Conservation (phyloP, 2,113 vertebrate species). For the Raja brachyura region DNA sequence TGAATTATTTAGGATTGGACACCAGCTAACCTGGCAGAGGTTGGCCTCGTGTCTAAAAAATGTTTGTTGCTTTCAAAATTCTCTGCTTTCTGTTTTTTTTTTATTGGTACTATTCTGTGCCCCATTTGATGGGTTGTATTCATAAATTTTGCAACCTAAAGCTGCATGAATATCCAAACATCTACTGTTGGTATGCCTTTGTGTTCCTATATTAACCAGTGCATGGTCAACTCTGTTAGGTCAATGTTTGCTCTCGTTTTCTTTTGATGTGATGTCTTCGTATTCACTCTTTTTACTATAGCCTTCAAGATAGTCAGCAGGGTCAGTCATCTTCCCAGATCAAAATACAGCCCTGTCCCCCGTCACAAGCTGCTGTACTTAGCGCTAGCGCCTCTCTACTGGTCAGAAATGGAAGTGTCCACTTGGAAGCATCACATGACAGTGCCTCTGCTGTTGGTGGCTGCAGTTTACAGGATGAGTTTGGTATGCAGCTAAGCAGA, state of each 20-base stretch:
- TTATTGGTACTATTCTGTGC: neutral
- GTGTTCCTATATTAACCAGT: neutral
- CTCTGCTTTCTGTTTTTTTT: slow-evolving; percentile 8
- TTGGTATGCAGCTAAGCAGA: slow-evolving; percentile 75
- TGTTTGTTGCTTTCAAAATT: neutral
- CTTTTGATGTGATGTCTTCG: slow-evolving; percentile 17
- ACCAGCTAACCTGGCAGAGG: neutral
- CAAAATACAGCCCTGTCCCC: slow-evolving; percentile 83
- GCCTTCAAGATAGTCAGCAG: slow-evolving; percentile 98
- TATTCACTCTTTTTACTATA: slow-evolving; percentile 60
- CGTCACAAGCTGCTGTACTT: slow-evolving; percentile 89
- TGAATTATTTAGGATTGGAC: neutral
- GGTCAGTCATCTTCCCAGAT: slow-evolving; percentile 80
- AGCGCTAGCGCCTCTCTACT: slow-evolving; percentile 93
- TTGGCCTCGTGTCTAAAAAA: neutral
- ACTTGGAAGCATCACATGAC: slow-evolving; percentile 91
- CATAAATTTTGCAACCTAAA: neutral
- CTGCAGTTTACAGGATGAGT: slow-evolving; percentile 91
- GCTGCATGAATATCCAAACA: neutral
- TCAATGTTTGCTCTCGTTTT: neutral
- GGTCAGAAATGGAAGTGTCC: slow-evolving; percentile 97
- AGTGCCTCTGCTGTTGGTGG: slow-evolving; percentile 83
- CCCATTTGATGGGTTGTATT: neutral
- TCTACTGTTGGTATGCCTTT: neutral
- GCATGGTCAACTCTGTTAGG: neutral